A percentile compares a stretch with the other conserved stretches of the same genome.
Evolutionary conservation across 2,113 vertebrate species (phyloP).

Genomic region (Etia nguti): DNA sequence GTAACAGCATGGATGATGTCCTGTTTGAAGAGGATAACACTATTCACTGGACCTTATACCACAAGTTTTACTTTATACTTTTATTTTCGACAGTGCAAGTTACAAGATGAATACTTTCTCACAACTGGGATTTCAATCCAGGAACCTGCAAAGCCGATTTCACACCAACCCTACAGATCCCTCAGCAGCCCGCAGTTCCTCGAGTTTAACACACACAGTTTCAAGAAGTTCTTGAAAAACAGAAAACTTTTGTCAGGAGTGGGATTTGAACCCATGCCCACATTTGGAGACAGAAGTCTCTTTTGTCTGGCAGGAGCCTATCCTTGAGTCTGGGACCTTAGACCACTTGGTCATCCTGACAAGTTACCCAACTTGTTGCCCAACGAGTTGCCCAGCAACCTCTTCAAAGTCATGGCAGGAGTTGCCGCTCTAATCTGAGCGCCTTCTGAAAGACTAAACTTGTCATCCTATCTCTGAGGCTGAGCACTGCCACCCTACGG

Average conservation of each 20-base stretch:
- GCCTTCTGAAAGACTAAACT: not conserved
- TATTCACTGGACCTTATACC: no score
- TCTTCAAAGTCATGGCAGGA: not conserved
- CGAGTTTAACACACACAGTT: not conserved
- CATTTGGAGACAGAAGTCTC: not conserved
- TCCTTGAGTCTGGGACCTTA: not conserved
- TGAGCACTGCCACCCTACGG: not conserved
- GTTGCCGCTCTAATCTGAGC: not conserved
- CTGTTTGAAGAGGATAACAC: no score
- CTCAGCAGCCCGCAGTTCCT: rapidly evolving
- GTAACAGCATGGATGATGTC: no score
- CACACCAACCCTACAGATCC: no score
- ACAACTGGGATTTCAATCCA: no score
- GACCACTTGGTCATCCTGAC: not conserved
- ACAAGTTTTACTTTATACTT: no score
- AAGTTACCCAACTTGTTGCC: no score
- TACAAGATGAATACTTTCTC: no score
- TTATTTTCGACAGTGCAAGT: no score
- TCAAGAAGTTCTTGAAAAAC: not conserved
- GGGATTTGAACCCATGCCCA: rapidly evolving
- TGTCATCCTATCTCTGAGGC: not conserved
- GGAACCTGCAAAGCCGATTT: no score
- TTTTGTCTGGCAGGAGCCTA: rapidly evolving
- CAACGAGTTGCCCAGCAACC: rapidly evolving
- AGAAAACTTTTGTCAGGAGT: not conserved